Conservation (phyloP, 2,797 vertebrate species). For the Serranus cabrilla region DNA sequence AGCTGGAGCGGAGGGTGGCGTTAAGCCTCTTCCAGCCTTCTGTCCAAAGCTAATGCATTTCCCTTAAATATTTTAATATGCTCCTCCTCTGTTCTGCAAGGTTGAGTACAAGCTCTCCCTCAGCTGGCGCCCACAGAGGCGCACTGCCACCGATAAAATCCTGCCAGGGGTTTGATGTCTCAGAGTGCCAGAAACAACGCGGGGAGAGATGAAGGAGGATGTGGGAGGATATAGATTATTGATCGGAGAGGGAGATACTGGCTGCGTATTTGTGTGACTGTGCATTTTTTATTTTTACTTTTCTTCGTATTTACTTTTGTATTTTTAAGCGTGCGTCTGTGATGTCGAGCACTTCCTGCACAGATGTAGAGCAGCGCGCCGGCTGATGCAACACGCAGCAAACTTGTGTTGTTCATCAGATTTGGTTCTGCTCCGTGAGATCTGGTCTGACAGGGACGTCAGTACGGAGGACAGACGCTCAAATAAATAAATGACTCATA, state of each 20-base stretch:
- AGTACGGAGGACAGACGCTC: too few relatives aligned
- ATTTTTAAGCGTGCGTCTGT: neutral
- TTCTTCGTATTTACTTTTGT: neutral
- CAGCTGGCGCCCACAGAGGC: slow-evolving; percentile 63
- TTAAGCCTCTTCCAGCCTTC: slow-evolving; percentile 61
- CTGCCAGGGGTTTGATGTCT: slow-evolving; percentile 62
- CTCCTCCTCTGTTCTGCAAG: slow-evolving; percentile 69
- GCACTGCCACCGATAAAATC: slow-evolving; percentile 56
- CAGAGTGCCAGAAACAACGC: slow-evolving; percentile 49
- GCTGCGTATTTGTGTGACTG: slow-evolving; percentile 3
- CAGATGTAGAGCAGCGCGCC: slow-evolving; percentile 30
- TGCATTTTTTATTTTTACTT: neutral
- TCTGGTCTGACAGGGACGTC: slow-evolving; percentile 41
- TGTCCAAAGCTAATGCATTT: slow-evolving; percentile 84
- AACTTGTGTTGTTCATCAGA: slow-evolving; percentile 58
- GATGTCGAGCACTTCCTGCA: slow-evolving; percentile 31
- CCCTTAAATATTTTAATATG: slow-evolving; percentile 86
- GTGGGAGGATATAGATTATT: slow-evolving; percentile 53
- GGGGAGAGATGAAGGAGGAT: slow-evolving; percentile 32
- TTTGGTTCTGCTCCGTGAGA: slow-evolving; percentile 55
- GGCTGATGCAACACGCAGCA: slow-evolving; percentile 76
- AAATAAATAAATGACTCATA: too few relatives aligned
- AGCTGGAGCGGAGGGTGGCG: slow-evolving; percentile 66
- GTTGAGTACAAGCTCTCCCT: slow-evolving; percentile 64
- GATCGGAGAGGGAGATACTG: slow-evolving; percentile 31